Evolutionary conservation across 2,113 vertebrate genomes (phyloP).

Genomic region (Anguilla rostrata): DNA sequence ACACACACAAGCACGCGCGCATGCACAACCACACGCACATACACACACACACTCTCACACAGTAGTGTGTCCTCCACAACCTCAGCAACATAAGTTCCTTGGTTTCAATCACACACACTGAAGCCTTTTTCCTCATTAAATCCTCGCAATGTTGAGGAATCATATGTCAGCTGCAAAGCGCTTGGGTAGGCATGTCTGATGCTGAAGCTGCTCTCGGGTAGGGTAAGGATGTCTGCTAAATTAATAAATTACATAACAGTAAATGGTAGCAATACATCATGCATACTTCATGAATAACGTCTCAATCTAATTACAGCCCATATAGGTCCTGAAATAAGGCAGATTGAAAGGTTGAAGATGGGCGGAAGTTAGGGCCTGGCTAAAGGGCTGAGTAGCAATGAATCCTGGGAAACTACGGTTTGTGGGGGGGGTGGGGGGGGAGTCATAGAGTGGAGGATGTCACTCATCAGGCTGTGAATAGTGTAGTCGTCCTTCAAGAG

Average conservation of each 20-base stretch:
- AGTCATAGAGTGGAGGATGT: background rate
- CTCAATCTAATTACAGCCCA: background rate
- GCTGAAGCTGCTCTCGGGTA: background rate
- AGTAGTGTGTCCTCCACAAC: no score
- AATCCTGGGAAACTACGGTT: background rate
- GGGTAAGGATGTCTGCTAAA: background rate
- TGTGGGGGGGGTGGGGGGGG: no score
- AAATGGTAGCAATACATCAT: background rate
- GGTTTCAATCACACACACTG: background rate
- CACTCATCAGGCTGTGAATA: background rate
- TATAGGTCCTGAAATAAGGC: background rate
- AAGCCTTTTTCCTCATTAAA: no score
- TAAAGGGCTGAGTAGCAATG: background rate
- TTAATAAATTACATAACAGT: background rate
- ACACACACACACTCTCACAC: background rate
- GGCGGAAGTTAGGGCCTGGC: background rate
- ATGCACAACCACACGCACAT: background rate
- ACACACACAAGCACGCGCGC: background rate
- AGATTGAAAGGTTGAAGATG: background rate
- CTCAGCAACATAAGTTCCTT: background rate
- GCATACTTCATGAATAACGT: background rate
- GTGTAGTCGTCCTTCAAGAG: background rate
- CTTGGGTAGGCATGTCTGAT: background rate
- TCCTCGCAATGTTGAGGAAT: background rate
- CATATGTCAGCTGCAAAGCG: background rate